A percentile compares a stretch with the other conserved stretches of the same genome.
Evolutionary conservation across 2,113 vertebrate genomes (phyloP).

Genomic region (Eurypyga helias): DNA sequence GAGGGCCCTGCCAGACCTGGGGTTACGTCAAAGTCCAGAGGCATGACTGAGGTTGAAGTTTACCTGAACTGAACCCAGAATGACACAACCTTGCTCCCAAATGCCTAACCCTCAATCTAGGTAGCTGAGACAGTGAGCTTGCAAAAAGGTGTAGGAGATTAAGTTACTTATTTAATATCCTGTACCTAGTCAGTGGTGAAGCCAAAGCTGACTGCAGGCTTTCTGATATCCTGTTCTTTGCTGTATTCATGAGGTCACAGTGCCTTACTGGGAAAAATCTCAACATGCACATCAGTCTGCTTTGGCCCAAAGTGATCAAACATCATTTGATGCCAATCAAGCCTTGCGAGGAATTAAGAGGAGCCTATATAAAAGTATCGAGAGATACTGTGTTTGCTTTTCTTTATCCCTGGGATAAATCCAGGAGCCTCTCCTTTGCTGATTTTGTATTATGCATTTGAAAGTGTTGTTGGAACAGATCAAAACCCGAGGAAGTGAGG

Average conservation of each 20-base stretch:
- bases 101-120: neutral
- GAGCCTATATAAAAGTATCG: neutral
- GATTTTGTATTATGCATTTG: slow-evolving; percentile 48
- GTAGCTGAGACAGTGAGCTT: neutral
- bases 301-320: slow-evolving; percentile 31
- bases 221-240: neutral
- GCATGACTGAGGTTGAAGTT: neutral
- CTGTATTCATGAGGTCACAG: neutral
- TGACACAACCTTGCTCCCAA: neutral
- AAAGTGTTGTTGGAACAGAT: slow-evolving; percentile 38
- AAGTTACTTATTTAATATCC: neutral
- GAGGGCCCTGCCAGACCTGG: neutral
- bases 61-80: neutral
- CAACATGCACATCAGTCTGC: neutral
- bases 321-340: slow-evolving; percentile 4
- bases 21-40: neutral
- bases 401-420: slow-evolving; percentile 61
- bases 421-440: slow-evolving; percentile 37
- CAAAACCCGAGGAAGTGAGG: neutral
- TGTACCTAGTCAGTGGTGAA: neutral
- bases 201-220: neutral
- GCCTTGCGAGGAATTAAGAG: slow-evolving; percentile 16
- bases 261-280: neutral
- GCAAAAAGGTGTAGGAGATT: neutral
- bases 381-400: slow-evolving; percentile 51